These are phyloP conservation scores for Rhopalosiphum nymphaeae DNA, from an alignment of 2,888 invertebrate genomes.

Conservation along the genomic window DNA sequence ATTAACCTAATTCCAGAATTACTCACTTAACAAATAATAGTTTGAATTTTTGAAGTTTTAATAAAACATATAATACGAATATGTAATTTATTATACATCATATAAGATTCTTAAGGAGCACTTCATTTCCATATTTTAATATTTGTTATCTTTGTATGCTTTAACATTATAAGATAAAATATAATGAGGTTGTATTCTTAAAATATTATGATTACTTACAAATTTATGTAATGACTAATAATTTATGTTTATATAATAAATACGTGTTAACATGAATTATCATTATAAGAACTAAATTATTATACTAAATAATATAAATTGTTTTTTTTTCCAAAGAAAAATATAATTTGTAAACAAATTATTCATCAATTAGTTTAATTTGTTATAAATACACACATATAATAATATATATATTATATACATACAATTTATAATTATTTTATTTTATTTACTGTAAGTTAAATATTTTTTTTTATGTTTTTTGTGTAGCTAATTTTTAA, in stretches of 20 bases:
- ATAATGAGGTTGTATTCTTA: not conserved
- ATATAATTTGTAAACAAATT: not conserved
- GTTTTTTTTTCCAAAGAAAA: not conserved
- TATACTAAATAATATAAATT: not conserved
- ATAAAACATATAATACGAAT: not conserved
- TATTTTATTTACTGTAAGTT: not conserved
- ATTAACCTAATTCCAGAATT: not conserved
- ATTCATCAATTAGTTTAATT: not conserved
- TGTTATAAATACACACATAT: not conserved
- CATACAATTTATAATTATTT: not conserved
- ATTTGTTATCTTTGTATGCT: not conserved
- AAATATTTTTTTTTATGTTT: not conserved
- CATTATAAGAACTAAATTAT: not conserved
- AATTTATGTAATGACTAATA: not conserved
- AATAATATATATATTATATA: not conserved
- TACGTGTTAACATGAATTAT: not conserved
- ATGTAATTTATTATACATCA: not conserved
- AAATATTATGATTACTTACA: not conserved
- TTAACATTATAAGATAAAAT: not conserved
- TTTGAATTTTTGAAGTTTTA: not conserved
- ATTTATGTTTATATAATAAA: not conserved
- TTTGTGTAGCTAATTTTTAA: not conserved
- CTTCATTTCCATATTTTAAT: not conserved
- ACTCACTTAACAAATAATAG: not conserved
- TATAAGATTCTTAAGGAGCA: not conserved